Evolutionary conservation across 1,140 invertebrate species (phyloP), one percentile per base, ranked within the genome.

Genomic region (Papilio polyxenes): DNA sequence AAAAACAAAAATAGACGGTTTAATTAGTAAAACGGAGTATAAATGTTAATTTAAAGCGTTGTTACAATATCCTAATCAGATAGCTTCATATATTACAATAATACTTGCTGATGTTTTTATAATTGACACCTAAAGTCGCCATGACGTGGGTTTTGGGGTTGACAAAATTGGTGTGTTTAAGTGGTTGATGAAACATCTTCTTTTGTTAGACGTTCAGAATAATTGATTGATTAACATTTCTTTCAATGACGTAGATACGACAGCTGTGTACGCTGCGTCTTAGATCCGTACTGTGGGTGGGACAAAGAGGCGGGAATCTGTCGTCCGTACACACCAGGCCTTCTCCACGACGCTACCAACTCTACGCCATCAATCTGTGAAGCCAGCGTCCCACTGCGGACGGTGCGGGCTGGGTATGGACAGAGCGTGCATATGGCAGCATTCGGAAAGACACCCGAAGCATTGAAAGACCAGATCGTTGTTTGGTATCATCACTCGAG

Each of bases 201-300:
- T 49, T 49, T 49, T 9, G 48, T 59, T 7, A 7, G 15, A 59
- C 53, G 15, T 5, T 59, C 17, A 17, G 17, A 6, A 9, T 31
- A 31, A 31, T 31, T 2, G 23, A 31, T 31, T 31, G 23, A 31
- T 31, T 53, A 53, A 53, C 81, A 62, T 81, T 81, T 80, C 69
- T 76, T 13, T 83, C 82, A 62, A 59, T 10, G 31, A 15, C 85
- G 84, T 69, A 95, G 96, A 75, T 97, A 97, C 89, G 97, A 97
- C 89, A 97, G 96, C 87, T 98, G 97, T 87, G 95, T 97, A 40
- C 95, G 97, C 72, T 98, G 97, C 89, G 96, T 97, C 6, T 95
- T 96, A 82, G 97, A 98, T 94, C 97, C 97, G 0, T 98, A 98
- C 88, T 98, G 97, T 85, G 97, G 97, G 31, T 98, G 97, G 97